Evolutionary conservation across 2,797 vertebrate genomes (phyloP), one percentile per base, ranked within the genome.

Genomic region (Lacerta bilineata): DNA sequence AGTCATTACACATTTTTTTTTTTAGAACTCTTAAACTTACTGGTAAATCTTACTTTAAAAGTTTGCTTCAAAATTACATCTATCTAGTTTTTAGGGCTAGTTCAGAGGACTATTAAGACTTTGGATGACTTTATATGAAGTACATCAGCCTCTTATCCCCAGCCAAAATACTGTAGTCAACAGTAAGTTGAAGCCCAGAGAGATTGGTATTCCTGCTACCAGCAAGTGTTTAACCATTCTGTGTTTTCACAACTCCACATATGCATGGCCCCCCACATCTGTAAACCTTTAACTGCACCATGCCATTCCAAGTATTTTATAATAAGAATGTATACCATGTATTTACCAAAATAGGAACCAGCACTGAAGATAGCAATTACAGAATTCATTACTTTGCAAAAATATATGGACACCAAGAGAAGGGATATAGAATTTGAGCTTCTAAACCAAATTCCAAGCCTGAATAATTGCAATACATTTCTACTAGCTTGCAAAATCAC

Each of bases 291-390:
- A 86, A 92, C 76, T 61, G 68, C 80, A 83, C 79, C 85, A 86
- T 84, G 87, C 79, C 69, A 83, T 87, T 86, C 46, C 76, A 87
- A 71, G 89, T 74, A 43, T 20, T 82, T 90, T 85, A 15, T 85
- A 89, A 89, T 75, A 84, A 27, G 68, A 93, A 89, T n/a, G 79
- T 55, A 84, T 74, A 66, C 20, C 87, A 29, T 82, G 87, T 81
- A 90, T 91, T 93, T 91, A 90, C 84, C 83, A 90, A 91, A 88
- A 50, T 18, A 89, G 50, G 80, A 69, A 71, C 59, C 82, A 90
- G 87, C 36, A 23, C 5, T 61, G 6, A 11, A 86, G 29, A 83
- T 4, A 55, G 61, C 33, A 88, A 89, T n/a, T 74, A 43, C 50
- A 90, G 36, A 72, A 88, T 80, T 91, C 85, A 91, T 1, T 1